phyloP scores from a whole-genome alignment of 2,888 invertebrate species.

The Emmelina monodactyla region DNA sequence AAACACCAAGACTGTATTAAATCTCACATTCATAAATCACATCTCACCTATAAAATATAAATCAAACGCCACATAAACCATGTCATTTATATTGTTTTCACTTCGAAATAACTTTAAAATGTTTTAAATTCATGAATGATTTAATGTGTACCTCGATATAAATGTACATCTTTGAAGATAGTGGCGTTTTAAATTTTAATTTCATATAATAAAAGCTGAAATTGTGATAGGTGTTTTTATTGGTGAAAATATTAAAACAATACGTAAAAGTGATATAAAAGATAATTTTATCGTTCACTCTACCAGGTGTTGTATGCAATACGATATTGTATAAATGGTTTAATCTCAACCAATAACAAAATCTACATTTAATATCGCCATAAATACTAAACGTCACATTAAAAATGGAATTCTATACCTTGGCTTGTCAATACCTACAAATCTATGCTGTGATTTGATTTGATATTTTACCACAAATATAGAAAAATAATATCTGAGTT shows the following conservation, averaged over 20 bases:
- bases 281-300: no score
- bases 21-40: conserved; percentile 53
- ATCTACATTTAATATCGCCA: no score
- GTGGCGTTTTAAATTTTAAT: conserved; percentile 8
- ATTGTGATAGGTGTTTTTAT: conserved; percentile 1
- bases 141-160: conserved; percentile 43
- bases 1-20: conserved; percentile 45
- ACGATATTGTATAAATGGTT: no score
- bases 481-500: no score
- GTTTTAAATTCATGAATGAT: conserved; percentile 58
- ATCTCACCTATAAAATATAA: conserved; percentile 60
- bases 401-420: no score
- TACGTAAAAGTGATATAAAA: no score
- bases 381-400: no score
- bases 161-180: conserved; percentile 29
- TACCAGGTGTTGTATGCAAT: no score
- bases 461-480: no score
- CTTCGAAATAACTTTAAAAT: conserved; percentile 58
- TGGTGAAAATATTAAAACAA: background rate
- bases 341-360: no score
- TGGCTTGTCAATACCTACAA: no score
- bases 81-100: conserved; percentile 65
- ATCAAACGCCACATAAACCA: conserved; percentile 57
- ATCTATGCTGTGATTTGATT: no score
- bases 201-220: background rate